Evolutionary conservation across 2,888 invertebrate species (phyloP), one percentile per base, ranked within the genome.

Genomic region (Perizoma affinitatum): DNA sequence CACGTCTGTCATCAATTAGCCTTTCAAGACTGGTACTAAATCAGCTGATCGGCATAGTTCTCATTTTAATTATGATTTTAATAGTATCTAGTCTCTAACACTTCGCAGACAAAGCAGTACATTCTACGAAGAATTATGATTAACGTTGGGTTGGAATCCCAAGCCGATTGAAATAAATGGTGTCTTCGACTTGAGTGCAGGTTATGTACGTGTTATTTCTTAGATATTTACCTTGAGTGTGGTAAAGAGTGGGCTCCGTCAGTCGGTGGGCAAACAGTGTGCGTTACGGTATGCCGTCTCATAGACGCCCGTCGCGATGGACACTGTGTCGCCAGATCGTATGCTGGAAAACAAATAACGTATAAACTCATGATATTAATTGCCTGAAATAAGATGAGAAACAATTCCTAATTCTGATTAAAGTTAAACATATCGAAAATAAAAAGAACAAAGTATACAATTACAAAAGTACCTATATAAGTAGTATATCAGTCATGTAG

Each of bases 251-350:
- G 93, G 5, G 93, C 94, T 63, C 93, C 95, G 55, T 92, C 93
- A 76, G 85, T 83, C 76, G 89, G 85, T 63, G 84, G 80, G 66
- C 84, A 84, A 53, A 72, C 81, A 74, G 93, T 69, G 90, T 94
- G 87, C 85, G 94, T 94, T 70, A 94, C 95, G 11, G 94, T 96
- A 86, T 95, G 96, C 59, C 94, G 95, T 55, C 95, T 93, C 88
- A 94, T 93, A 35, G 95, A 95, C 48, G 94, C 95, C 56, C 95
- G 93, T 58, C 96, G 93, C 47, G 95, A 95, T 58, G 96, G 96
- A 78, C 96, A 95, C 80, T 96, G 96, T 48, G 96, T 96, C 64
- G 97, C 97, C 84, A 97, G 88, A 87, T 97, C 97, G 81, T 97
- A 97, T 48, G 96, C 96, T 95, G 88, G 7, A 53, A 58, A 78